Base-by-base conservation (phyloP, 2,888 invertebrate species). In the Cerastis leucographa region DNA sequence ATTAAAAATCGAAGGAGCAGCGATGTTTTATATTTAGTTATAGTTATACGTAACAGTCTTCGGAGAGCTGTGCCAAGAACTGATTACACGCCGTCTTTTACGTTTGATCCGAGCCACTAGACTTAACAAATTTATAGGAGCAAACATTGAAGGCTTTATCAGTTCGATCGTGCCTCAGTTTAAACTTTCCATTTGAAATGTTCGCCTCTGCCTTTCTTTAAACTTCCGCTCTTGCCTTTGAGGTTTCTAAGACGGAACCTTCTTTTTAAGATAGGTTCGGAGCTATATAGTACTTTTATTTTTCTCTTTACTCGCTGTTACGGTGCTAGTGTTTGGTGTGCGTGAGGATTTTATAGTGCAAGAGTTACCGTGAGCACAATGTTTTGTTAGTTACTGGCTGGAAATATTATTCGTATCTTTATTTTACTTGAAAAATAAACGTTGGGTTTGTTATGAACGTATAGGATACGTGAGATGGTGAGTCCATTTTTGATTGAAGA, bases 211-310 rank as follows among this genome's bases (percentile, higher is more conserved):
- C 92, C 91, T 92, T 94, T 94, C 93, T 94, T 94, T 93, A 92
- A 94, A 94, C 93, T 95, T 95, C 90, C 90, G 89, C 89, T 88
- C 87, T 90, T 89, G 92, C 92, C 93, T 94, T 95, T 94, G 94
- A 94, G 95, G 95, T 93, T 95, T 92, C 91, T 91, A 88, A 93
- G 91, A 91, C 88, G 90, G 91, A 94, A 94, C 93, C 92, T 93
- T 92, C 89, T 91, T 92, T 92, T 91, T 90, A 85, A 91, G 87
- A 91, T 90, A 89, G 91, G 85, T 92, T 91, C 84, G 80, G 84
- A 90, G 90, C 86, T 89, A n/a, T n/a, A n/a, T n/a, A 82, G 87
- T 89, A 87, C 87, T 92, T 92, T 93, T 92, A 91, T 92, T 92
- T 90, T 87, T 87, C 85, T 90, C 89, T 84, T 80, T 83, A 78